Percentiles rank a stretch among this genome's conserved stretches.
Conservation (phyloP, 2,797 vertebrate species). For the Phrynocephalus forsythii region DNA sequence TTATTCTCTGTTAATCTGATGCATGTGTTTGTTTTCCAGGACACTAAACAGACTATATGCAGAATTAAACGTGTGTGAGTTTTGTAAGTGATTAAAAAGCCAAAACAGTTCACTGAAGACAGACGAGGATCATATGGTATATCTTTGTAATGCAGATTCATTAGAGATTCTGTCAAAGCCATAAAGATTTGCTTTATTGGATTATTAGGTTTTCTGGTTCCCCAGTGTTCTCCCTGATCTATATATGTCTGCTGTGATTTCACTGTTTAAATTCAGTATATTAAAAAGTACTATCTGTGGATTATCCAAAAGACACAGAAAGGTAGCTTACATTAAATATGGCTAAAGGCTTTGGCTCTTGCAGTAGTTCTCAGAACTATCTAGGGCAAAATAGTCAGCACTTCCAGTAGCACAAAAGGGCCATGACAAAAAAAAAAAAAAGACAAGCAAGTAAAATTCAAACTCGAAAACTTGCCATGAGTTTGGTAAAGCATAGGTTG, state of each 20-base stretch:
- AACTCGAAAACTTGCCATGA: neutral
- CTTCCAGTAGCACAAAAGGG: conserved; percentile 41
- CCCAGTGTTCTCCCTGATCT: neutral
- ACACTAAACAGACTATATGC: neutral
- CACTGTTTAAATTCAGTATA: conserved; percentile 42
- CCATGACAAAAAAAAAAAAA: neutral
- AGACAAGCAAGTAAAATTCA: neutral
- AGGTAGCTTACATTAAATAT: conserved; percentile 48
- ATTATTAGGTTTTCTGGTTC: conserved; percentile 11
- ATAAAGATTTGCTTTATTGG: conserved; percentile 43
- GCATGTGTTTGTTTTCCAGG: neutral
- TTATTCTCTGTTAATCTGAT: neutral
- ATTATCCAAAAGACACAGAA: conserved; percentile 41
- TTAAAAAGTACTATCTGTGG: conserved; percentile 44
- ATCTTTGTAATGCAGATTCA: conserved; percentile 26
- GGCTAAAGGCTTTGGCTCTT: conserved; percentile 42
- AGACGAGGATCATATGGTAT: conserved; percentile 15
- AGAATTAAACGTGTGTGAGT: conserved; percentile 11
- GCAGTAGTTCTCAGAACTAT: conserved; percentile 26
- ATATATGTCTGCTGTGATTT: conserved; percentile 15
- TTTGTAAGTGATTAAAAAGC: conserved; percentile 36
- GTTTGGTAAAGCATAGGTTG: neutral
- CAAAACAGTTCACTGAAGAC: conserved; percentile 46
- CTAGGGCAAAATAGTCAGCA: neutral
- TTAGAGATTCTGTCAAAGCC: conserved; percentile 38